Evolutionary conservation across 2,888 invertebrate genomes (phyloP).

Genomic region (Sphaerophoria rueppellii): DNA sequence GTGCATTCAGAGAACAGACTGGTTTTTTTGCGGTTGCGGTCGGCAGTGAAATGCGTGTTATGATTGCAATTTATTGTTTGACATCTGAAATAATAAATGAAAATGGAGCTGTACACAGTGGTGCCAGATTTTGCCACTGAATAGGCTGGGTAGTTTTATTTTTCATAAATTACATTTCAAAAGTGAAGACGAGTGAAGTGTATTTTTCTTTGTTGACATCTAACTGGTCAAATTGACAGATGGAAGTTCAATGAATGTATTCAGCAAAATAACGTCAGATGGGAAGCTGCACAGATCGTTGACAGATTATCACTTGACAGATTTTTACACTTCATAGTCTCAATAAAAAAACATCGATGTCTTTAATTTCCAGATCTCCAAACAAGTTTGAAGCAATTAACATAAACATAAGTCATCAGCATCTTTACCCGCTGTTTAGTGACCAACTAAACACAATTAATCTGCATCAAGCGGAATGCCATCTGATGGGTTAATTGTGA

Average conservation of each 20-base stretch:
- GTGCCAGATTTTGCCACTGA: constrained; percentile 34
- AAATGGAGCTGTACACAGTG: constrained; percentile 35
- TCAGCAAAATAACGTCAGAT: too few relatives aligned
- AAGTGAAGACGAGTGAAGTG: background rate
- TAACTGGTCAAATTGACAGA: too few relatives aligned
- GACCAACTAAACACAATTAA: constrained; percentile 19
- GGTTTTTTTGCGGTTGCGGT: background rate
- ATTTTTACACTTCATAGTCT: background rate
- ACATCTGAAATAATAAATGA: constrained; percentile 56
- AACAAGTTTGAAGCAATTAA: background rate
- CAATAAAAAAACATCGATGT: background rate
- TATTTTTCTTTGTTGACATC: background rate
- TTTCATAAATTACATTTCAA: background rate
- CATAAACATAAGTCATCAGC: constrained; percentile 11
- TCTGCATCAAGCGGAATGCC: constrained; percentile 39
- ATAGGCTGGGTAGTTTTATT: background rate
- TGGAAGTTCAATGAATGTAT: background rate
- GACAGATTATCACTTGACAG: background rate
- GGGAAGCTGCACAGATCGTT: too few relatives aligned
- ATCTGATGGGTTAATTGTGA: constrained; percentile 16
- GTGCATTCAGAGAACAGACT: constrained; percentile 23
- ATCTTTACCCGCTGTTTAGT: background rate
- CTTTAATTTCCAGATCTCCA: background rate
- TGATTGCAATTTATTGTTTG: constrained; percentile 53
- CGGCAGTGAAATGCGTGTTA: background rate